Conservation (phyloP, 2,888 invertebrate genomes). For the Leptopterna dolabrata region DNA sequence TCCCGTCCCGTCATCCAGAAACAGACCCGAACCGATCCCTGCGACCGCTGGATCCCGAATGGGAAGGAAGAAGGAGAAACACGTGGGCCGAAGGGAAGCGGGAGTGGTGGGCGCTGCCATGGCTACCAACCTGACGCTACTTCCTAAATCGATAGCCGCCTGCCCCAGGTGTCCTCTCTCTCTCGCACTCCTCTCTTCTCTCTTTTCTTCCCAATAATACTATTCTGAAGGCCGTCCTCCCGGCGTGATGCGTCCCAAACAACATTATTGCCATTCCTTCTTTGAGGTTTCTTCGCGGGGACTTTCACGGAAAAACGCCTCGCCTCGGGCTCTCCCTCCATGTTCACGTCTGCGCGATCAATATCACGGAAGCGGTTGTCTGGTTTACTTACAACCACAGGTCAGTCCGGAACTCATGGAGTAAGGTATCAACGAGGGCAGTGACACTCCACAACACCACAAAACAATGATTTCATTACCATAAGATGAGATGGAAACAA, state of each 20-base stretch:
- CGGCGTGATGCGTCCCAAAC: not conserved
- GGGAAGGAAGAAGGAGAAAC: conserved; percentile 1
- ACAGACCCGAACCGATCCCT: not conserved
- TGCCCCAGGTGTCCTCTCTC: conserved; percentile 44
- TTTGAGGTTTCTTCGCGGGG: not conserved
- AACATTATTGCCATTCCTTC: not conserved
- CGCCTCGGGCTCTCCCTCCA: not conserved
- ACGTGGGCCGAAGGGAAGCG: conserved; percentile 37
- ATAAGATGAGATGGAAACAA: too few relatives aligned
- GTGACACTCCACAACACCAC: too few relatives aligned
- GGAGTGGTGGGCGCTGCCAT: conserved; percentile 52
- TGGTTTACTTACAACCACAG: not conserved
- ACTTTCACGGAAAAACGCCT: not conserved
- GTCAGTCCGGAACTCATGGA: not conserved
- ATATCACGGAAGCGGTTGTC: conserved; percentile 36
- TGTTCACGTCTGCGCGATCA: not conserved
- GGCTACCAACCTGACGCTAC: conserved; percentile 56
- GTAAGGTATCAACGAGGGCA: not conserved
- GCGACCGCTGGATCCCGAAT: conserved; percentile 25
- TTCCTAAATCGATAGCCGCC: conserved; percentile 57
- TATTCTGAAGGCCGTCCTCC: conserved; percentile 24
- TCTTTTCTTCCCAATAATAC: conserved; percentile 31
- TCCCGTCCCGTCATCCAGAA: not conserved
- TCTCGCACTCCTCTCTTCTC: not conserved
- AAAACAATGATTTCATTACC: too few relatives aligned